phyloP scores from a whole-genome alignment of 2,113 vertebrate species.

The Catagonus wagneri region DNA sequence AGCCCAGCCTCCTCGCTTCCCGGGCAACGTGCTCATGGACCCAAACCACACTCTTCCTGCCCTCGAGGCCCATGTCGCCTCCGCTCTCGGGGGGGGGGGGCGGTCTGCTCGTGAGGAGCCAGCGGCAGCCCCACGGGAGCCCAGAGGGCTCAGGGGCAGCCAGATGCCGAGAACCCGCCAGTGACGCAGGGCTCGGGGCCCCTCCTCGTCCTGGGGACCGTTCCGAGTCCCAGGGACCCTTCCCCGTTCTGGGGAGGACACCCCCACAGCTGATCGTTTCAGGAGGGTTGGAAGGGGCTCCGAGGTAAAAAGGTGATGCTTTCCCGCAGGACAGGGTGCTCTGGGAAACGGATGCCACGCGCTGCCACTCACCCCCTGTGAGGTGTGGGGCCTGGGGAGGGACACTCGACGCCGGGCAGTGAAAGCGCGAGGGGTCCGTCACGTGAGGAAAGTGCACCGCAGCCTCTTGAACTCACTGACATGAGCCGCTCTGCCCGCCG shows the following conservation, averaged over 20 bases:
- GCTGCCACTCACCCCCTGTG: not conserved
- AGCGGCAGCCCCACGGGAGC: too few species aligned
- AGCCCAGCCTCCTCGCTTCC: constrained; percentile 60
- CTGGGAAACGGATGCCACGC: constrained; percentile 40
- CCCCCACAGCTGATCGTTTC: constrained; percentile 42
- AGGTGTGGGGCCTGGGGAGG: constrained; percentile 52
- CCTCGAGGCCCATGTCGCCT: constrained; percentile 8
- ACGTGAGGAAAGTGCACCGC: not conserved
- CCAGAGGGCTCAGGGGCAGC: not conserved
- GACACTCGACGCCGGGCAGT: not conserved
- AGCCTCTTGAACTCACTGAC: not conserved
- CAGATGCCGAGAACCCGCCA: fast-evolving
- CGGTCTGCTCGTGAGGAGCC: too few species aligned
- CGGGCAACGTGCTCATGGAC: constrained; percentile 79
- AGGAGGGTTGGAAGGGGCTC: not conserved
- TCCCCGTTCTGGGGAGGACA: constrained; percentile 17
- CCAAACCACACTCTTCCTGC: constrained; percentile 81
- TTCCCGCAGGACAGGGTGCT: constrained; percentile 37
- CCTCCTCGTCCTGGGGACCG: too few species aligned
- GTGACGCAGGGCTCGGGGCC: not conserved
- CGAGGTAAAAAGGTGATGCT: not conserved
- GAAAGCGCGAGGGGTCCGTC: not conserved
- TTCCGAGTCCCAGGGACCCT: not conserved
- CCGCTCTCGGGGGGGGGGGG: not conserved
- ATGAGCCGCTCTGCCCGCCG: not conserved